Base-by-base conservation (phyloP, 2,797 vertebrate genomes). In the Aldrovandia affinis region DNA sequence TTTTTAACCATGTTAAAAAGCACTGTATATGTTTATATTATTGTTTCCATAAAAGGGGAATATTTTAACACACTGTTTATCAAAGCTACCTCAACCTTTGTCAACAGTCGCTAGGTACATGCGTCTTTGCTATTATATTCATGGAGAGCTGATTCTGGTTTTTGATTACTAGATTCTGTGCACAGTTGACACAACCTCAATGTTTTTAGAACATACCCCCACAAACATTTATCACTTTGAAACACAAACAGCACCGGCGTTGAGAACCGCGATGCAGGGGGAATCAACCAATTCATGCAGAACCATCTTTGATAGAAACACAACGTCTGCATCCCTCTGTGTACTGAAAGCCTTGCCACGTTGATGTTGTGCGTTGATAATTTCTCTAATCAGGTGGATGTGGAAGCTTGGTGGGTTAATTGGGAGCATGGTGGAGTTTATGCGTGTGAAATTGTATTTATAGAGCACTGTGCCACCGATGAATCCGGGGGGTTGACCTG, bases 381-480 rank as follows among this genome's bases (percentile, higher is more conserved):
- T 93, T 92, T 93, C 91, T 95, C 91, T 93, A 94, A 95, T 95
- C 93, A 93, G 93, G 93, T 94, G 92, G 90, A 94, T 87, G 90
- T 88, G 89, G 89, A 93, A 92, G 90, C 91, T 91, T 85, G 89
- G 89, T 82, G 92, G 93, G 94, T 95, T 95, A 95, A 95, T 95
- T 95, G 94, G 95, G 91, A 91, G 93, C 92, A 92, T 73, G 82
- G 89, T 89, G 89, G 87, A 90, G 90, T 90, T 81, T 91, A 84
- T 85, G 86, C 87, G 91, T 94, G 92, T 94, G 92, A 94, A 94
- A 94, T 92, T 90, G 87, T 93, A 90, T 93, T 94, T 92, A 92
- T 89, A 90, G 90, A 90, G 89, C 90, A 90, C 89, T 87, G 88
- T 89, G 89, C 87, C 84, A 9, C 63, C 30, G 42, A 68, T 22